A percentile compares a stretch with the other conserved stretches of the same genome.
Evolutionary conservation across 2,888 invertebrate genomes (phyloP).

Genomic region (Brachyptera putata): DNA sequence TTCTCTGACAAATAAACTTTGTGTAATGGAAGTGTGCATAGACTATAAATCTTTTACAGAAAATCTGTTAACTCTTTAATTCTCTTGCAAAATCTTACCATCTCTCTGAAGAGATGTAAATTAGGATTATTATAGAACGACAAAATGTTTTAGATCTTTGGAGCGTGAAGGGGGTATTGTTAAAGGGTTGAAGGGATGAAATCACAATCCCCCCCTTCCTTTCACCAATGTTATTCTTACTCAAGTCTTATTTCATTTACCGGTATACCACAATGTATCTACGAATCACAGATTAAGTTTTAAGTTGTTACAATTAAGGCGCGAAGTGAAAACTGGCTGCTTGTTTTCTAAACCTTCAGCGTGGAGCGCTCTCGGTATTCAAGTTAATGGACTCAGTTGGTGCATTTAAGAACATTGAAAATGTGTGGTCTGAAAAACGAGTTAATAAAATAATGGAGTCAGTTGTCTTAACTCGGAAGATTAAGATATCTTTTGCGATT

Average conservation of each 20-base stretch:
- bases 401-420: conserved; percentile 23
- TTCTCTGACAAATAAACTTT: conserved; percentile 6
- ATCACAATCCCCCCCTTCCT: background rate
- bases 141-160: conserved; percentile 14
- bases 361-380: background rate
- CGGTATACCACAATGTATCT: too few species aligned
- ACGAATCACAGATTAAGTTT: conserved; percentile 4
- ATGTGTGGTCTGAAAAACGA: conserved; percentile 14
- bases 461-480: conserved; percentile 11
- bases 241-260: background rate
- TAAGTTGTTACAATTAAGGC: background rate
- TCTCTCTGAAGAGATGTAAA: conserved; percentile 13
- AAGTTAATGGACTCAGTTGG: conserved; percentile 5
- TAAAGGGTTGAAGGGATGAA: conserved; percentile 9
- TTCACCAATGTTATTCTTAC: conserved; percentile 10
- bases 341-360: background rate
- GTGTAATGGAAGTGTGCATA: conserved; percentile 8
- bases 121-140: conserved; percentile 17
- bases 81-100: conserved; percentile 6
- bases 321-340: conserved; percentile 2
- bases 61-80: conserved; percentile 15
- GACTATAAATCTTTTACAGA: conserved; percentile 1
- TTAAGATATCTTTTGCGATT: conserved; percentile 19
- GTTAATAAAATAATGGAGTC: conserved; percentile 22
- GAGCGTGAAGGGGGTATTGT: conserved; percentile 12